phyloP scores from a whole-genome alignment of 2,113 vertebrate genomes.

The Pao palembangensis region DNA sequence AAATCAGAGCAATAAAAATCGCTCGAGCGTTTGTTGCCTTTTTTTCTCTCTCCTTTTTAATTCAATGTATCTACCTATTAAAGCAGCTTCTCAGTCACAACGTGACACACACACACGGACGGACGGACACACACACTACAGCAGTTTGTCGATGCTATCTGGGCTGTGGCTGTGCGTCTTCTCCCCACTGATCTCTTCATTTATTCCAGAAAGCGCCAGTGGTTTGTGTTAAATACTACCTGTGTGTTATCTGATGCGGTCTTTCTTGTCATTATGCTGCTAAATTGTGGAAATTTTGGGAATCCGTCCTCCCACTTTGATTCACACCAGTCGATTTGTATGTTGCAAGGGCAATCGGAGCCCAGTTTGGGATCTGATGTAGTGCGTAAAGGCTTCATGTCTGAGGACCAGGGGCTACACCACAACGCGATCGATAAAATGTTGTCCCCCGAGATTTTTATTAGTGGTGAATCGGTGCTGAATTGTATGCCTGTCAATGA shows the following conservation, averaged over 20 bases:
- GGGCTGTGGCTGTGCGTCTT: slow-evolving; percentile 68
- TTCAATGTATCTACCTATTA: slow-evolving; percentile 43
- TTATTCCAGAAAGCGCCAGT: slow-evolving; percentile 34
- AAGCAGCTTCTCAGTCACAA: slow-evolving; percentile 48
- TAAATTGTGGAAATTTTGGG: slow-evolving; percentile 33
- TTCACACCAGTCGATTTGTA: slow-evolving; percentile 44
- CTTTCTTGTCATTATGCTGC: slow-evolving; percentile 20
- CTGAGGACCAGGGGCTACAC: slow-evolving; percentile 39
- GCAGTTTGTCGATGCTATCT: slow-evolving; percentile 59
- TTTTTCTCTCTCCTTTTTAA: background rate
- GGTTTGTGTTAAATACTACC: slow-evolving; percentile 36
- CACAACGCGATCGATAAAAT: slow-evolving; percentile 48
- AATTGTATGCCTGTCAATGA: slow-evolving; percentile 59
- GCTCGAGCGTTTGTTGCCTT: slow-evolving; percentile 6
- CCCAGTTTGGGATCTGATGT: slow-evolving; percentile 35
- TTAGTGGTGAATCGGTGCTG: slow-evolving; percentile 59
- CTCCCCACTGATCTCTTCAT: slow-evolving; percentile 47
- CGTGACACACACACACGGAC: slow-evolving; percentile 31
- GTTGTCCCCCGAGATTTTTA: slow-evolving; percentile 61
- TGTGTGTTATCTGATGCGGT: slow-evolving; percentile 24
- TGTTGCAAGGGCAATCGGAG: slow-evolving; percentile 64
- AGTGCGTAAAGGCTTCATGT: slow-evolving; percentile 52
- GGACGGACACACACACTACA: slow-evolving; percentile 29
- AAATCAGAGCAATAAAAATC: background rate
- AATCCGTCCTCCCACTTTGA: slow-evolving; percentile 43